phyloP scores from a whole-genome alignment of 1,140 invertebrate species.

The Drosophila simulans region DNA sequence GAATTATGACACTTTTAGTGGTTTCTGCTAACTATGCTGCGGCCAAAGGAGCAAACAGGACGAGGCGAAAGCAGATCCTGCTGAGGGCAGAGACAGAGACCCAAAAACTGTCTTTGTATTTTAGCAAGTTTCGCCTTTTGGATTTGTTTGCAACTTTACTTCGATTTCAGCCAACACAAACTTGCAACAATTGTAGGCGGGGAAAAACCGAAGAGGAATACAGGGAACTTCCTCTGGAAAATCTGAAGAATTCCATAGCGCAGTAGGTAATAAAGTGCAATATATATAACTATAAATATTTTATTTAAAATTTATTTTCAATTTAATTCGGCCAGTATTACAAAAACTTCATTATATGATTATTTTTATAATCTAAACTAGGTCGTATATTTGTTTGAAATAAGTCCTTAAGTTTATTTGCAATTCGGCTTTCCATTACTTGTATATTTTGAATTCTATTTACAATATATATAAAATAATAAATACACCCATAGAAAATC shows the following conservation, averaged over 20 bases:
- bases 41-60: conserved; percentile 11
- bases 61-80: conserved; percentile 10
- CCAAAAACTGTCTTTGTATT: conserved; percentile 58
- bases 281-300: too few species aligned
- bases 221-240: not conserved
- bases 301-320: too few species aligned
- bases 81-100: conserved; percentile 16
- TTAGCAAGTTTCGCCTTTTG: conserved; percentile 60
- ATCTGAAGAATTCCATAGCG: not conserved
- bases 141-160: conserved; percentile 76
- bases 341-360: too few species aligned
- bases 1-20: conserved; percentile 84
- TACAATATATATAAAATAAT: not conserved
- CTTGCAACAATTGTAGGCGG: conserved; percentile 17
- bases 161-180: conserved; percentile 71
- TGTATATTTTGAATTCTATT: not conserved
- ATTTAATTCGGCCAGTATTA: too few species aligned
- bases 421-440: too few species aligned
- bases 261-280: too few species aligned
- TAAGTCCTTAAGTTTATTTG: too few species aligned
- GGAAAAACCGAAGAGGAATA: not conserved
- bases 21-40: conserved; percentile 74
- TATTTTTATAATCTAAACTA: too few species aligned
- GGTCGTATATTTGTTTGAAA: too few species aligned
- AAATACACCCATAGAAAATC: not conserved